phyloP scores from a whole-genome alignment of 2,797 vertebrate species.

The Acipenser transmontanus region DNA sequence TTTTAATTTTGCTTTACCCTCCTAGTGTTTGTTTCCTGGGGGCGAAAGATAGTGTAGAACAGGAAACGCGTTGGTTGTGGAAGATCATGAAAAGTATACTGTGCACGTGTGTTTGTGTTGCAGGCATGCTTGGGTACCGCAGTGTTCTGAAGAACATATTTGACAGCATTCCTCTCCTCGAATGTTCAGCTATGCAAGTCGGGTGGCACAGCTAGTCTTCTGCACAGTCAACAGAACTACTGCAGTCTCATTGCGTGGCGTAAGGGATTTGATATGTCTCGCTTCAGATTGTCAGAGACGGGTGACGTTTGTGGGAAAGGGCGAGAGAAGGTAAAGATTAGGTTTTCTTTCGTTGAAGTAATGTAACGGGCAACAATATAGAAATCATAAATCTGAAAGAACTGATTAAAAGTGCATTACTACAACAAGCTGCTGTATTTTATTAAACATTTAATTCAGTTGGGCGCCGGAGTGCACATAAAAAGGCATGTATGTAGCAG shows the following conservation, averaged over 20 bases:
- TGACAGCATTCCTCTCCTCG: neutral
- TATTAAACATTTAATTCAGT: too few relatives aligned
- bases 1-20: too few relatives aligned
- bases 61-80: neutral
- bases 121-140: neutral
- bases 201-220: constrained; percentile 9
- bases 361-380: neutral
- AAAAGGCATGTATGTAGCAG: too few relatives aligned
- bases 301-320: neutral
- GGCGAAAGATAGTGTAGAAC: constrained; percentile 10
- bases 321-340: constrained; percentile 9
- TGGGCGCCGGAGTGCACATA: too few relatives aligned
- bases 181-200: constrained; percentile 27
- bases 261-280: constrained; percentile 12
- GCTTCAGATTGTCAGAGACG: neutral
- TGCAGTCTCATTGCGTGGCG: neutral
- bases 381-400: neutral
- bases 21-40: constrained; percentile 12
- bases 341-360: neutral
- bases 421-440: too few relatives aligned
- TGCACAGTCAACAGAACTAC: constrained; percentile 6
- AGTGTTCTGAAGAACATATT: too few relatives aligned
- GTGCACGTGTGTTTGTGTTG: neutral
- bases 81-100: neutral
- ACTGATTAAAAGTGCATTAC: too few relatives aligned